phyloP scores from a whole-genome alignment of 2,797 vertebrate genomes.

The Gymnothorax javanicus region DNA sequence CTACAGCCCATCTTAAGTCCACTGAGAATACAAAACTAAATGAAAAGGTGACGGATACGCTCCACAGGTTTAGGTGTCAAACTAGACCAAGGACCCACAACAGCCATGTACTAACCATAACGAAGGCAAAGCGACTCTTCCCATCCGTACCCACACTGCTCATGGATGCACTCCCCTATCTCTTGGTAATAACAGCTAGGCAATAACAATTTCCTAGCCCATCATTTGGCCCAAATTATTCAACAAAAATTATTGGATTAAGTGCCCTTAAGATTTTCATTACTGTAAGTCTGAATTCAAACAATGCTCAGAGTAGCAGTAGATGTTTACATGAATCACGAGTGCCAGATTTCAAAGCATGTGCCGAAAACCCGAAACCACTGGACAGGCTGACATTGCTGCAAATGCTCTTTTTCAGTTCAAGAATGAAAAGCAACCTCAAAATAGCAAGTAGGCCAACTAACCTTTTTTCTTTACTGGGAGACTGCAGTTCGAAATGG shows the following conservation, averaged over 20 bases:
- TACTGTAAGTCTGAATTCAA: constrained; percentile 59
- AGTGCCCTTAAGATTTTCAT: constrained; percentile 63
- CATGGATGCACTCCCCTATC: constrained; percentile 37
- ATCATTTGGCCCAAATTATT: constrained; percentile 64
- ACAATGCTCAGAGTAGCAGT: background rate
- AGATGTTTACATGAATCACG: background rate
- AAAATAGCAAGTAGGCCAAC: background rate
- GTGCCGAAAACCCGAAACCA: background rate
- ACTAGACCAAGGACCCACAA: background rate
- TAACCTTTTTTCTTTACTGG: background rate
- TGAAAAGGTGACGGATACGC: background rate
- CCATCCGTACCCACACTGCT: background rate
- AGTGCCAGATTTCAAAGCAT: background rate
- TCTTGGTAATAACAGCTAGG: constrained; percentile 56
- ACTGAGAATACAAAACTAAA: background rate
- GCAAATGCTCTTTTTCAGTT: background rate
- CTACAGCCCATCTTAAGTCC: background rate
- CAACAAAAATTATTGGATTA: constrained; percentile 61
- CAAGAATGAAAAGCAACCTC: background rate
- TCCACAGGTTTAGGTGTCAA: background rate
- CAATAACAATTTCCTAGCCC: constrained; percentile 62
- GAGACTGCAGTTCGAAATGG: background rate
- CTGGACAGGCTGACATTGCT: background rate
- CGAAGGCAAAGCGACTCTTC: background rate
- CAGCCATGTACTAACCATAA: background rate